Base-by-base conservation (phyloP, 2,888 invertebrate species). In the Liposcelis brunnea region DNA sequence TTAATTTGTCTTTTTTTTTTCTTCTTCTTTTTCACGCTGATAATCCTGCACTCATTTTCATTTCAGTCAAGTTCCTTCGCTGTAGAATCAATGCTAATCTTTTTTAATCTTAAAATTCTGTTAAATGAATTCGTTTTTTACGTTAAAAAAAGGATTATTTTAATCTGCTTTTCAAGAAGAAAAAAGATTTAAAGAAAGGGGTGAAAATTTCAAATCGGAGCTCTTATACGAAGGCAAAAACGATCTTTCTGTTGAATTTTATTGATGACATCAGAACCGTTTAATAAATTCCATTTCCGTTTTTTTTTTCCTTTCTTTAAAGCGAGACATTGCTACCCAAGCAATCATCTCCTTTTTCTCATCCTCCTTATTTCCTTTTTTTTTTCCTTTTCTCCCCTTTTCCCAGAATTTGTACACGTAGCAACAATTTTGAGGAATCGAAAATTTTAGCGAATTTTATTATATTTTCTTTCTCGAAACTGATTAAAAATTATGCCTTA, bases 61-160 rank as follows among this genome's bases (percentile, higher is more conserved):
- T 40, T 40, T 40, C 40, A 40, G 40, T 40, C 40, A 40, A 40
- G 40, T 40, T 40, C 40, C 40, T 40, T 19, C 19, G 15, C 40
- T 18, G 40, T 40, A 18, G 21, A 40, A 40, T 40, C 40, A 40
- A 40, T 40, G 40, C 40, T 40, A 40, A 40, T 40, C 40, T 40
- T 40, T 40, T 40, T 40, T 40, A 40, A 40, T 40, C 40, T 40
- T n/a, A 40, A 40, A 40, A 40, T 40, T 40, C 40, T 19, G 40
- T 40, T 40, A 40, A 40, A 40, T 40, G 40, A 21, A 40, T 40
- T 40, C 40, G 16, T 19, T 19, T 40, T 19, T n/a, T 14, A 21
- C 40, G 40, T 40, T 40, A 40, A 40, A 40, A 40, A 40, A 40
- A 40, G 40, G 40, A 40, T 40, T 40, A 40, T 40, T 40, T 40